Conservation (phyloP, 2,888 invertebrate species). For the Apamea anceps region DNA sequence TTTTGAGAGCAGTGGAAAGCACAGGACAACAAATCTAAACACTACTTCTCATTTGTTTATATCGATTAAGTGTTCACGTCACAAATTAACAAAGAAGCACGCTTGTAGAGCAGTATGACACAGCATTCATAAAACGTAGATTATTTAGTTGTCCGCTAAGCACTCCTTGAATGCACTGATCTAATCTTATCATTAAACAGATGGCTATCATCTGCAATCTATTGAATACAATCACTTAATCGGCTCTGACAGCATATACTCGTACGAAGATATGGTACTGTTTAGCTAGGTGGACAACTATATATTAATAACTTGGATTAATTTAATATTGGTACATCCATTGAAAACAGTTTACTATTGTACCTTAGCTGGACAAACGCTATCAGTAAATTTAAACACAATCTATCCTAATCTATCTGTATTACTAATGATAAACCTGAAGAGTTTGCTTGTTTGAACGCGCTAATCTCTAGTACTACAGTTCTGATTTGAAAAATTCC, state of each 20-base stretch:
- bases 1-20: no score
- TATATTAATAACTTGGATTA: background rate
- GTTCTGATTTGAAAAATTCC: no score
- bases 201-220: slow-evolving; percentile 21
- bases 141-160: background rate
- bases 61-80: background rate
- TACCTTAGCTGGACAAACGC: background rate
- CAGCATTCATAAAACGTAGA: background rate
- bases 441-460: no score
- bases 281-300: background rate
- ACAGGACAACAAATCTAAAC: background rate
- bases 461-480: no score
- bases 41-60: background rate
- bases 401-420: no score
- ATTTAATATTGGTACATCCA: background rate
- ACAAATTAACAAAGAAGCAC: background rate
- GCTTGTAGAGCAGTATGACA: no score
- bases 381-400: background rate
- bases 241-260: slow-evolving; percentile 16
- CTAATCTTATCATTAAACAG: slow-evolving; percentile 31
- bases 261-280: background rate
- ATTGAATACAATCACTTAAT: slow-evolving; percentile 46
- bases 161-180: background rate
- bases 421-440: no score
- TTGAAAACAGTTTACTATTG: background rate